Percentiles rank a stretch among this genome's conserved stretches.
phyloP scores from a whole-genome alignment of 2,797 vertebrate species.

The Pangasius djambal region DNA sequence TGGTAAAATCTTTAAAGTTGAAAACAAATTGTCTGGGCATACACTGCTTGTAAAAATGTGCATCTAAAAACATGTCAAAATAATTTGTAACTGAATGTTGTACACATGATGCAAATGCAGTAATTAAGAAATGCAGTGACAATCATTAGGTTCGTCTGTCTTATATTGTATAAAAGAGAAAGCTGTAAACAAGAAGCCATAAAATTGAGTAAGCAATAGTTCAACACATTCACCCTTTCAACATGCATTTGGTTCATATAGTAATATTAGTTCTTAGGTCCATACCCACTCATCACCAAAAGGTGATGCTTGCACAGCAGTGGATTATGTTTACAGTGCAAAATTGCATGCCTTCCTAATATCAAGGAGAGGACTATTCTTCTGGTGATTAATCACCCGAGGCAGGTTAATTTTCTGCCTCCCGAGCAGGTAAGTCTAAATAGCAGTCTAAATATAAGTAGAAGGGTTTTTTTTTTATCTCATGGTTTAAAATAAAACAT shows the following conservation, averaged over 20 bases:
- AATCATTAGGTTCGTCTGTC: constrained; percentile 7
- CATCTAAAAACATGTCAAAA: background rate
- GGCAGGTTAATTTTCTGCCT: constrained; percentile 51
- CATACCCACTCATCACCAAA: background rate
- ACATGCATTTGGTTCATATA: background rate
- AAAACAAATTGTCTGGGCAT: background rate
- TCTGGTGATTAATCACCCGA: constrained; percentile 56
- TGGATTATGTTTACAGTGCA: constrained; percentile 31
- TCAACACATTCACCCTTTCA: background rate
- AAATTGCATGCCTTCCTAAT: constrained; percentile 10
- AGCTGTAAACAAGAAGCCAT: background rate
- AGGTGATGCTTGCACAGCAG: background rate
- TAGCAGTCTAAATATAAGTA: constrained; percentile 35
- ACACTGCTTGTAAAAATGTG: background rate
- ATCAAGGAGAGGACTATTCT: constrained; percentile 26
- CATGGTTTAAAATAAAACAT: constrained; percentile 31
- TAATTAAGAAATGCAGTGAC: background rate
- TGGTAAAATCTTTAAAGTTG: background rate
- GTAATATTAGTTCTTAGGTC: background rate
- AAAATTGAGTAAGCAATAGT: background rate
- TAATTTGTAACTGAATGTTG: background rate
- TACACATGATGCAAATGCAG: background rate
- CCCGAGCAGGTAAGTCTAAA: constrained; percentile 42
- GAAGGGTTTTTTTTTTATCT: background rate
- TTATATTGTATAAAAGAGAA: background rate